Conservation (phyloP, 1,140 invertebrate species). For the Drosophila mauritiana region DNA sequence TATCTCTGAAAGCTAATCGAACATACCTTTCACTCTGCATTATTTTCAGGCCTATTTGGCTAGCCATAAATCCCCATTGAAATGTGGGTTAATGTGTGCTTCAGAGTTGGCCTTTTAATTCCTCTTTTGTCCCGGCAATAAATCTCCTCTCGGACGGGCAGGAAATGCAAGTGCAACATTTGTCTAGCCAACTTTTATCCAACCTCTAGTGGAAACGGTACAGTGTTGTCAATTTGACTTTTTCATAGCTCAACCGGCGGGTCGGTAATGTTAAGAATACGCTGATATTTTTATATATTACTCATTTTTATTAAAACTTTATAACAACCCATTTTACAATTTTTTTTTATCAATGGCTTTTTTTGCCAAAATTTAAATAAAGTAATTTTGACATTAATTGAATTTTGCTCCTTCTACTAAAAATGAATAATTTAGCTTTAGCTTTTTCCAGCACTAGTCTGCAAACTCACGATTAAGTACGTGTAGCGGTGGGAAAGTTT, state of each 20-base stretch:
- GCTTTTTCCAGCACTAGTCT: constrained; percentile 4
- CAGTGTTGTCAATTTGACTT: background rate
- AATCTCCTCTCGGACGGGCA: constrained; percentile 16
- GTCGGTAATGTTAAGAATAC: background rate
- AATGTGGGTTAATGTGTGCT: constrained; percentile 49
- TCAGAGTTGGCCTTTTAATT: constrained; percentile 16
- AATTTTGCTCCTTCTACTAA: background rate
- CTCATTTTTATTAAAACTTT: background rate
- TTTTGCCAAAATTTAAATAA: background rate
- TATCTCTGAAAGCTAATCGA: constrained; percentile 23
- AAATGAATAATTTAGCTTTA: background rate
- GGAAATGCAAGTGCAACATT: constrained; percentile 50
- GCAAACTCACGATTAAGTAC: constrained; percentile 35
- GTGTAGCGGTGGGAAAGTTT: constrained; percentile 44
- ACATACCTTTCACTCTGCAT: constrained; percentile 2
- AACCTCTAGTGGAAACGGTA: constrained; percentile 7
- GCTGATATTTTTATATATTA: too few relatives aligned
- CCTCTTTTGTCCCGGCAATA: constrained; percentile 24
- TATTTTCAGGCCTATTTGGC: constrained; percentile 26
- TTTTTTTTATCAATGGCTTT: background rate
- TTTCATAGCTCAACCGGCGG: background rate
- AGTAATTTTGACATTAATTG: background rate
- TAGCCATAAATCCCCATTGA: constrained; percentile 33
- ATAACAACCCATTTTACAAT: background rate
- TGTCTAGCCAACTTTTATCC: constrained; percentile 49